Conservation (phyloP, 2,797 vertebrate species). For the Botia almorhae region DNA sequence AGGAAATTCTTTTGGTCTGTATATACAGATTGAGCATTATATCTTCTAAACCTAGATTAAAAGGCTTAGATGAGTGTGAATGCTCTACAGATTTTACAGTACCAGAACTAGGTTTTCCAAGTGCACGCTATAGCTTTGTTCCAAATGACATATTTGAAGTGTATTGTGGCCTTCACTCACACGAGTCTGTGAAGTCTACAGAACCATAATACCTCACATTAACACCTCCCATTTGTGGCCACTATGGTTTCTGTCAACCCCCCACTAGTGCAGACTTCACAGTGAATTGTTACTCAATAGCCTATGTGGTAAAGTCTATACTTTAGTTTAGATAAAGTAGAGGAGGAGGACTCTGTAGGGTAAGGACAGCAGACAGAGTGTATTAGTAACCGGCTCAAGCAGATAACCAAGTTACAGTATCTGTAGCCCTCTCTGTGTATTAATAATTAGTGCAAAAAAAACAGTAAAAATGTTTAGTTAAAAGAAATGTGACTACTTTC, state of each 20-base stretch:
- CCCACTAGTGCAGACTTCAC: too few relatives aligned
- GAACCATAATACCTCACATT: too few relatives aligned
- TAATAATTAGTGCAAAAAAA: neutral
- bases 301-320: too few relatives aligned
- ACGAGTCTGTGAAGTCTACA: too few relatives aligned
- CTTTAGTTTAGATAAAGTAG: too few relatives aligned
- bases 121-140: too few relatives aligned
- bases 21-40: neutral
- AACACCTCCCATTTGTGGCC: too few relatives aligned
- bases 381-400: neutral
- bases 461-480: neutral
- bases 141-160: neutral
- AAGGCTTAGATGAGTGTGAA: neutral
- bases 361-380: too few relatives aligned
- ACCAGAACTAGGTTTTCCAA: neutral
- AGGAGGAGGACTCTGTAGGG: too few relatives aligned
- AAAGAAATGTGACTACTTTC: neutral
- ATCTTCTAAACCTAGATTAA: neutral
- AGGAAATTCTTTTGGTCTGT: slow-evolving; percentile 4
- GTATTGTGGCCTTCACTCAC: too few relatives aligned
- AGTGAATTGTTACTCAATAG: too few relatives aligned
- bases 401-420: neutral
- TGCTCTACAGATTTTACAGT: neutral
- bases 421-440: neutral
- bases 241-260: too few relatives aligned